Base-by-base conservation (phyloP, 2,113 vertebrate species). In the Chionis minor region DNA sequence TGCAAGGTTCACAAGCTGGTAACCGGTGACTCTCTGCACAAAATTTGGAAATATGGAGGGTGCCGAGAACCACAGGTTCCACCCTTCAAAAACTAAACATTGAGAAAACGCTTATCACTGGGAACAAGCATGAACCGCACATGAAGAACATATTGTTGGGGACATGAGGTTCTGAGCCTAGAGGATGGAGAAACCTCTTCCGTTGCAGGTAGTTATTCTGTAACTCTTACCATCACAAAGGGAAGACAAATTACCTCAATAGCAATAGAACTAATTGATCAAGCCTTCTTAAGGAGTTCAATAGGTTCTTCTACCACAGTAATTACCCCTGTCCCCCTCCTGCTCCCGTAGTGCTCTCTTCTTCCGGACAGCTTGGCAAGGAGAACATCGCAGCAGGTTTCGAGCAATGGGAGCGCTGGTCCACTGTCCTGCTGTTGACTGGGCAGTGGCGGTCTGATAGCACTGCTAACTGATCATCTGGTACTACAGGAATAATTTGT, bases 371-470 rank as follows among this genome's bases (percentile, higher is more conserved):
- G 0, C 20, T 38, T 85, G 56, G 30, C 35, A 80, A 24, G 21
- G 74, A 42, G 52, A 72, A 56, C 30, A 69, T 33, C 55, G 19
- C 0, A 0, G 9, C 2, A 3, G 3, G 3, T 85, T 88, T 65
- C 2, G 0, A 61, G 44, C 24, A 59, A 42, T 22, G 9, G 54
- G 27, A 51, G 23, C 0, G 0, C 6, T 40, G 26, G 52, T 49
- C 28, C 6, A 2, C 63, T 44, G 40, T 32, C 49, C 40, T 63
- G 26, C 5, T 44, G 32, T 27, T 55, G 35, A 30, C 19, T 18
- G 27, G n/a, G 32, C 30, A 67, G 38, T 35, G 1, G 1, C 0
- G 1, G 18, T 65, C 63, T 47, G n/a, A 35, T 28, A 65, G 32
- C 4, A 3, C 45, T 61, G 26, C 7, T 61, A 42, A 35, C 21